Percentiles rank a stretch among this genome's conserved stretches.
phyloP scores from a whole-genome alignment of 2,888 invertebrate genomes.

The Drosophila niveifrons region DNA sequence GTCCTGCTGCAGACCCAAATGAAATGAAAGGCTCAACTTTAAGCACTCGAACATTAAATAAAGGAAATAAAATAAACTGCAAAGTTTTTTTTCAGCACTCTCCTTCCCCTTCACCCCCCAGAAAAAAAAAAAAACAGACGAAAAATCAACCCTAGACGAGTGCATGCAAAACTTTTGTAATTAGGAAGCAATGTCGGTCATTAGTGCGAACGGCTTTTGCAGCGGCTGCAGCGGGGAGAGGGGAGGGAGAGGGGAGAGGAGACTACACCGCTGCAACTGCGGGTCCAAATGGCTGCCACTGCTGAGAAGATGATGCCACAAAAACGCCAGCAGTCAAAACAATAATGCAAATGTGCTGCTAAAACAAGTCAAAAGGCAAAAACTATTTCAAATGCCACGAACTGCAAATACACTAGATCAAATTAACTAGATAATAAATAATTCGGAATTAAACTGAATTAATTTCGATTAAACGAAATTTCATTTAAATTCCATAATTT shows the following conservation, averaged over 20 bases:
- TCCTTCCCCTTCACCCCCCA: neutral
- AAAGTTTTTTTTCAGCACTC: slow-evolving; percentile 48
- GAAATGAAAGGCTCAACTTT: slow-evolving; percentile 60
- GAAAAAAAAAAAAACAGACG: slow-evolving; percentile 2
- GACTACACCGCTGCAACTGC: slow-evolving; percentile 1
- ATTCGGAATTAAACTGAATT: neutral
- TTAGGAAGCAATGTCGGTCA: slow-evolving; percentile 82
- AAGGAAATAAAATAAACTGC: slow-evolving; percentile 74
- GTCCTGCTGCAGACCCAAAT: slow-evolving; percentile 27
- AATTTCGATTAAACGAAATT: neutral
- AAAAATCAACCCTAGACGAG: slow-evolving; percentile 16
- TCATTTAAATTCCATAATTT: too few species aligned
- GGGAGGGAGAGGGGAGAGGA: neutral
- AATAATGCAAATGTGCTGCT: slow-evolving; percentile 73
- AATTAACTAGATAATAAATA: neutral
- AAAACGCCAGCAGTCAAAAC: slow-evolving; percentile 73
- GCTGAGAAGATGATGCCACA: slow-evolving; percentile 50
- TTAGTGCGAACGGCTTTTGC: slow-evolving; percentile 61
- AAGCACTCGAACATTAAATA: slow-evolving; percentile 71
- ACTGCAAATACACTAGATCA: slow-evolving; percentile 32
- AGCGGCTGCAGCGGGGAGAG: too few species aligned
- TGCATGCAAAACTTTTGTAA: slow-evolving; percentile 81
- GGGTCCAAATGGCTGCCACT: slow-evolving; percentile 15
- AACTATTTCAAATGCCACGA: slow-evolving; percentile 5
- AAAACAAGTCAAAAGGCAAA: slow-evolving; percentile 27